Base-by-base conservation (phyloP, 2,888 invertebrate genomes). In the Pheosia tremula region DNA sequence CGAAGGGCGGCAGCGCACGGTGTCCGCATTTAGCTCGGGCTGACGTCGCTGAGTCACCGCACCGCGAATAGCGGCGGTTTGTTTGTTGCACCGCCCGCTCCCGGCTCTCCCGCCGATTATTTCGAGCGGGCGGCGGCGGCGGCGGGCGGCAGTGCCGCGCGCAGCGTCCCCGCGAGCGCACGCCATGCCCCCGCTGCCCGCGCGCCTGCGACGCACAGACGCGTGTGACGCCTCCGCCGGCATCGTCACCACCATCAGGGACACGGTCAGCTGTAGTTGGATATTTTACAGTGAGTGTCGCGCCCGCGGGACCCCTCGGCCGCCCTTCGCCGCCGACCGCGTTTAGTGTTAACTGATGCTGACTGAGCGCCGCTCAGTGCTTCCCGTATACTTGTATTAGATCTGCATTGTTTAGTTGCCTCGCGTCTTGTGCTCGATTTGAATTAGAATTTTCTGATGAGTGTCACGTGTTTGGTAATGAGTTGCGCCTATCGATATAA, bases 221-320 rank as follows among this genome's bases (percentile, higher is more conserved):
- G 81, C 84, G 78, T 94, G 95, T 80, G 94, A 95, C 85, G 94
- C 95, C 77, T 90, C 95, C 77, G 93, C 95, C 77, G 93, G 91
- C 82, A 89, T 95, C 85, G 94, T 95, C 88, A 94, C 95, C 85
- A 94, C 95, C 84, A 88, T 95, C 87, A 95, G 95, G 84, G 95
- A 96, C 91, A 95, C 91, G 74, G 94, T 96, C 89, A 96, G 95
- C 92, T 95, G 96, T 89, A 96, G 96, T 94, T 96, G 96, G 96
- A 96, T 96, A 91, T 95, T 96, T 87, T 96, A 96, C 92, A 96
- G 96, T 95, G 96, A 95, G 94, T 93, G 90, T 90, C 69, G 68
- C 72, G 70, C 65, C 67, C 69, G 69, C 75, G 72, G 71, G 68
- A 73, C 71, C 63, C 68, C 73, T 66, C 61, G 63, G 68, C 69